Percentiles rank a stretch among this genome's conserved stretches.
Conservation (phyloP, 2,113 vertebrate species). For the Cervus canadensis region DNA sequence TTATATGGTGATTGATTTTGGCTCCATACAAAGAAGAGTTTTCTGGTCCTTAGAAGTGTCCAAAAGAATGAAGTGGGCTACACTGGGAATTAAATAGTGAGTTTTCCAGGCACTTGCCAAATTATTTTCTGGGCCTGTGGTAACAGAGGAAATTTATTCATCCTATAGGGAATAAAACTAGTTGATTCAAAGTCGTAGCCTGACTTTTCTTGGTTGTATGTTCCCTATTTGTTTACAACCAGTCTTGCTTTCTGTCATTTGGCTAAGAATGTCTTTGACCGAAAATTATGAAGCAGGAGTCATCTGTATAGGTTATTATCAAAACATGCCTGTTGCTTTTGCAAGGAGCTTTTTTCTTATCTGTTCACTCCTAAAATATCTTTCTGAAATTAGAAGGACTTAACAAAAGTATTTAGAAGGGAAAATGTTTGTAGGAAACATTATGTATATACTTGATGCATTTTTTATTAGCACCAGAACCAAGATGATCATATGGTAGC, state of each 20-base stretch:
- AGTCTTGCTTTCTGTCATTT: conserved; percentile 1
- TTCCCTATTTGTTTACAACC: not conserved
- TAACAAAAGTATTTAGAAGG: not conserved
- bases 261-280: conserved; percentile 30
- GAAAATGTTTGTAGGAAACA: conserved; percentile 1
- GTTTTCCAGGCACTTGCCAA: not conserved
- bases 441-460: conserved; percentile 25
- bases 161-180: not conserved
- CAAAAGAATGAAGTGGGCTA: not conserved
- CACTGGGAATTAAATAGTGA: not conserved
- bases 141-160: conserved; percentile 7
- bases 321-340: conserved; percentile 37
- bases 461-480: not conserved
- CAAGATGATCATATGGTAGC: not conserved
- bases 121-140: not conserved
- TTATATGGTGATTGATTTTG: not conserved
- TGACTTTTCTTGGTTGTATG: not conserved
- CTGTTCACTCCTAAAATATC: conserved; percentile 1
- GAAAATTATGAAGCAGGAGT: not conserved
- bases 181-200: not conserved
- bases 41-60: not conserved
- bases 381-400: conserved; percentile 33
- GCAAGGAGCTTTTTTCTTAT: not conserved
- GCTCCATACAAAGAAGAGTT: not conserved
- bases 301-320: conserved; percentile 22